phyloP scores from a whole-genome alignment of 2,797 vertebrate species.

The Perodicticus potto region DNA sequence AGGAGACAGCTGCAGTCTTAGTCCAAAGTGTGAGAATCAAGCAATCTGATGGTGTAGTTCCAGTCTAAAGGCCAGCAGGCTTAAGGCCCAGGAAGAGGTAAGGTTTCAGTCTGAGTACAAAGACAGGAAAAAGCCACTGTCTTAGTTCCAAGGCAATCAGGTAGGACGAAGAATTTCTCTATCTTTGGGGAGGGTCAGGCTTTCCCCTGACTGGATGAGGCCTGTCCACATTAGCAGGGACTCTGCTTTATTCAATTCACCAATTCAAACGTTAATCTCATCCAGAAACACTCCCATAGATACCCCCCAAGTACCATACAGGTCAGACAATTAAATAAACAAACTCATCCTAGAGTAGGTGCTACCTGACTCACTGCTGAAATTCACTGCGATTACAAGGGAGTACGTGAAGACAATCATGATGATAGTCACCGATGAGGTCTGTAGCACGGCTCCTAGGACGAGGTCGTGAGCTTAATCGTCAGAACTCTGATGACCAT shows the following conservation, averaged over 20 bases:
- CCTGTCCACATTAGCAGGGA: too few species aligned
- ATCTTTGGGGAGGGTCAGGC: background rate
- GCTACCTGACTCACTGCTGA: too few species aligned
- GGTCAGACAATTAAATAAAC: too few species aligned
- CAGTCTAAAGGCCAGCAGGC: background rate
- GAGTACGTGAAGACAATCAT: too few species aligned
- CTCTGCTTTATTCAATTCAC: background rate
- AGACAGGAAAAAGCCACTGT: background rate
- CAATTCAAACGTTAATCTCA: background rate
- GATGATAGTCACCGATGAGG: too few species aligned
- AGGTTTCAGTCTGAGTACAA: background rate
- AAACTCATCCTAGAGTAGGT: too few species aligned
- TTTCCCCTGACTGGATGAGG: background rate
- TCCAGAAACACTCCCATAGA: background rate
- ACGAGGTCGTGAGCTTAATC: too few species aligned
- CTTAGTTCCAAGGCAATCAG: background rate
- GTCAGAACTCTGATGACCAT: too few species aligned
- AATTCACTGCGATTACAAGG: too few species aligned
- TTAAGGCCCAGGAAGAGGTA: background rate
- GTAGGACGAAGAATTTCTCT: background rate
- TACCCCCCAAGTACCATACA: background rate
- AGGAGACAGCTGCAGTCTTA: background rate
- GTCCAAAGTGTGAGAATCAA: background rate
- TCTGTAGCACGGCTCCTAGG: too few species aligned
- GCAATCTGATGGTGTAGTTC: background rate